Conservation (phyloP, 1,140 invertebrate genomes). For the Paraescarpia echinospica region DNA sequence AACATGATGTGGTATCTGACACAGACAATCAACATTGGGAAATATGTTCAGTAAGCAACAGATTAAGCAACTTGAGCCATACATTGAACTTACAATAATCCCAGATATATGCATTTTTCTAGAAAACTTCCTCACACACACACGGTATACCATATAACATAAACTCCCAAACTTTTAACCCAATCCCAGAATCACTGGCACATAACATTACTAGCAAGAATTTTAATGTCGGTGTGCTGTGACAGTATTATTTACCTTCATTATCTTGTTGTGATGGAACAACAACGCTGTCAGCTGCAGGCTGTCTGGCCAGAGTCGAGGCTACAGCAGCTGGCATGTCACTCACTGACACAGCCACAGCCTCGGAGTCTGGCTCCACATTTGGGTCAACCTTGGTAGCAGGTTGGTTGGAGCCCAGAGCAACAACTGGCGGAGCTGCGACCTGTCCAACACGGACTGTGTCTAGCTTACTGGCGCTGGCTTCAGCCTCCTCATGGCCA, state of each 20-base stretch:
- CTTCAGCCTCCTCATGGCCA: neutral
- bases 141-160: too few relatives aligned
- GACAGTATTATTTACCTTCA: neutral
- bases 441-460: neutral
- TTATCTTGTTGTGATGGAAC: neutral
- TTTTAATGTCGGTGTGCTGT: neutral
- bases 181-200: too few relatives aligned
- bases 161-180: too few relatives aligned
- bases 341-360: neutral
- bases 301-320: neutral
- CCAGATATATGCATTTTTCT: too few relatives aligned
- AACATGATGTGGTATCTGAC: neutral
- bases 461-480: neutral
- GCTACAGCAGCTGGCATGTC: neutral
- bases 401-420: neutral
- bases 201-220: too few relatives aligned
- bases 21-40: too few relatives aligned
- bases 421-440: neutral
- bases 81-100: too few relatives aligned
- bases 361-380: neutral
- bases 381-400: neutral
- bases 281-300: neutral
- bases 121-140: too few relatives aligned
- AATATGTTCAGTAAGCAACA: too few relatives aligned
- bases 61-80: too few relatives aligned